Percentiles rank a stretch among this genome's conserved stretches.
These are phyloP conservation scores for Emydoidea blandingii DNA, from an alignment of 2,797 vertebrate species.

Conservation along the genomic window DNA sequence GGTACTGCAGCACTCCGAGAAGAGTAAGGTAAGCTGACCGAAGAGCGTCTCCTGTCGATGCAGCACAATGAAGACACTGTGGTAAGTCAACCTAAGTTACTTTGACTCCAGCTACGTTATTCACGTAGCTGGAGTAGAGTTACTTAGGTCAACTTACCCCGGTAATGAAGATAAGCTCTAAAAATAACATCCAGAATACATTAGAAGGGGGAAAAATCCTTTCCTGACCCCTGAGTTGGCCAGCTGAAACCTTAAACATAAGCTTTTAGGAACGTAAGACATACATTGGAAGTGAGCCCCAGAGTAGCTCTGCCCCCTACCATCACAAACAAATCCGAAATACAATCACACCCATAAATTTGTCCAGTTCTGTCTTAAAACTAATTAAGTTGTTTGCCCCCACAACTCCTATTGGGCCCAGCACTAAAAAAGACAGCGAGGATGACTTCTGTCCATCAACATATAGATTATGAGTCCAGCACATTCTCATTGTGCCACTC, in stretches of 20 bases:
- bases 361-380: neutral
- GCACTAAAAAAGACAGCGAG: neutral
- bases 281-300: neutral
- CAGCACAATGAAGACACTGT: too few species aligned
- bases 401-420: neutral
- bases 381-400: neutral
- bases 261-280: neutral
- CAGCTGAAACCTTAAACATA: neutral
- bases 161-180: too few species aligned
- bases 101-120: too few species aligned
- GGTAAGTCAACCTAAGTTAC: too few species aligned
- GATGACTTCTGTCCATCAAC: neutral
- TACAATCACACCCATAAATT: neutral
- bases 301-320: neutral
- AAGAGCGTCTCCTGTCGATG: too few species aligned
- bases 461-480: neutral
- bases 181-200: neutral
- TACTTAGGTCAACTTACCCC: too few species aligned
- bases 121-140: too few species aligned
- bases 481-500: neutral
- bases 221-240: neutral
- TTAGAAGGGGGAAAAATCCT: neutral
- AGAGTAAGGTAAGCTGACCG: too few species aligned
- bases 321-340: neutral
- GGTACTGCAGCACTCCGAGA: too few species aligned